These are phyloP conservation scores for Otis tarda DNA, from an alignment of 2,113 vertebrate genomes.

Conservation along the genomic window DNA sequence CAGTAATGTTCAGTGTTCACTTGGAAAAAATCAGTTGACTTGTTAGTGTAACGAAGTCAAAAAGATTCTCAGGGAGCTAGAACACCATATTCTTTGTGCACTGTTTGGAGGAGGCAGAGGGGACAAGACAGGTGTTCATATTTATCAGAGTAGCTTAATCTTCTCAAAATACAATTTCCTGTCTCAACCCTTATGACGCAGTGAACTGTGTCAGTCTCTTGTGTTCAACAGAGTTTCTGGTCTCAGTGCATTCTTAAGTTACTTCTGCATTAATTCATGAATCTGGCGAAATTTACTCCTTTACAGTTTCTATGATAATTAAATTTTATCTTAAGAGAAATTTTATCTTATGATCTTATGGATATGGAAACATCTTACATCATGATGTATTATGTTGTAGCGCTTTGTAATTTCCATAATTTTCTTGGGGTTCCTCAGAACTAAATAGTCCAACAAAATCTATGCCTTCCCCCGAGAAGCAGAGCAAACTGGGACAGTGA, in stretches of 20 bases:
- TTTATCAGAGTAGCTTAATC: neutral
- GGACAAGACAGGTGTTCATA: rapidly evolving
- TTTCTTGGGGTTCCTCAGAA: neutral
- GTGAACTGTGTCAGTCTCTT: neutral
- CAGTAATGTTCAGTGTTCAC: neutral
- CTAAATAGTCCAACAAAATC: neutral
- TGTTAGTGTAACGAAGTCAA: neutral
- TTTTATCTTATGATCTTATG: neutral
- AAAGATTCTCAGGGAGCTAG: neutral
- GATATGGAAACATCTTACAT: neutral
- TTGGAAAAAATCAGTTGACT: neutral
- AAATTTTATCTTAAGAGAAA: neutral
- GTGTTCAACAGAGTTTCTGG: neutral
- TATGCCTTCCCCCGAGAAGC: neutral
- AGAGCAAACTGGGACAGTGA: neutral
- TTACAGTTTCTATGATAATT: neutral
- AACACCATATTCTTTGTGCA: neutral
- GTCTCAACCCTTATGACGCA: neutral
- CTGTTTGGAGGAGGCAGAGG: neutral
- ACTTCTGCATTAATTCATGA: neutral
- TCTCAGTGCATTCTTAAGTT: neutral
- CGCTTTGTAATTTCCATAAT: neutral
- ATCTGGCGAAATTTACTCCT: neutral
- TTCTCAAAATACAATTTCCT: neutral
- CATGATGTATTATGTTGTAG: neutral